Conservation (phyloP, 2,888 invertebrate genomes). For the Epinotia nisella region DNA sequence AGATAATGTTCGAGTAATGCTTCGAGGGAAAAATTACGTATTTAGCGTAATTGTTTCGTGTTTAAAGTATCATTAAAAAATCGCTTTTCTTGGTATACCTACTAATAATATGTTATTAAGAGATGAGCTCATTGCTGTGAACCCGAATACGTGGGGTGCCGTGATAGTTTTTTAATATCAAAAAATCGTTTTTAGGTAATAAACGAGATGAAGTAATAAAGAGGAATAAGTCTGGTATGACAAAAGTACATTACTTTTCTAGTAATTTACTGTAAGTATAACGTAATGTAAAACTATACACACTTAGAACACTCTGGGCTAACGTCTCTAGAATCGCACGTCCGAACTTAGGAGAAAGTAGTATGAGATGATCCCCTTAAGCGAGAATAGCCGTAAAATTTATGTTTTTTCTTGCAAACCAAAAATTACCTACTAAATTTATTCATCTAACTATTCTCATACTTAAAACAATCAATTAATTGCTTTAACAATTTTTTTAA, state of each 20-base stretch:
- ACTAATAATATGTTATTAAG: slow-evolving; percentile 28
- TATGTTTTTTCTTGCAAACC: too few species aligned
- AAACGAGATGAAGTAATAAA: background rate
- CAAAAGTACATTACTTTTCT: too few species aligned
- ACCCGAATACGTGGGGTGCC: background rate
- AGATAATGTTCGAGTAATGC: slow-evolving; percentile 23
- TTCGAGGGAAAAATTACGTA: slow-evolving; percentile 22
- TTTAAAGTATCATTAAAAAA: slow-evolving; percentile 17
- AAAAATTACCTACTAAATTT: too few species aligned
- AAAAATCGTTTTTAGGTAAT: background rate
- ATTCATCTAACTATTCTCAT: too few species aligned
- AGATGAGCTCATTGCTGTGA: slow-evolving; percentile 7
- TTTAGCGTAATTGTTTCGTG: slow-evolving; percentile 29
- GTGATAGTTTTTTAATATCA: slow-evolving; percentile 8
- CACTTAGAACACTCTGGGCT: background rate
- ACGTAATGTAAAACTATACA: too few species aligned
- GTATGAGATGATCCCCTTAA: too few species aligned
- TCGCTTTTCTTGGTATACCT: background rate
- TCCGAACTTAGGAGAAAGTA: too few species aligned
- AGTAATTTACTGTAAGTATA: too few species aligned
- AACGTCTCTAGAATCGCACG: background rate
- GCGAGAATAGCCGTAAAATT: too few species aligned
- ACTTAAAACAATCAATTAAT: too few species aligned
- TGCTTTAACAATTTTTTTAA: too few species aligned
- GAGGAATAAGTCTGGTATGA: background rate